Evolutionary conservation across 2,113 vertebrate species (phyloP), one percentile per base, ranked within the genome.

Genomic region (Tenrec ecaudatus): DNA sequence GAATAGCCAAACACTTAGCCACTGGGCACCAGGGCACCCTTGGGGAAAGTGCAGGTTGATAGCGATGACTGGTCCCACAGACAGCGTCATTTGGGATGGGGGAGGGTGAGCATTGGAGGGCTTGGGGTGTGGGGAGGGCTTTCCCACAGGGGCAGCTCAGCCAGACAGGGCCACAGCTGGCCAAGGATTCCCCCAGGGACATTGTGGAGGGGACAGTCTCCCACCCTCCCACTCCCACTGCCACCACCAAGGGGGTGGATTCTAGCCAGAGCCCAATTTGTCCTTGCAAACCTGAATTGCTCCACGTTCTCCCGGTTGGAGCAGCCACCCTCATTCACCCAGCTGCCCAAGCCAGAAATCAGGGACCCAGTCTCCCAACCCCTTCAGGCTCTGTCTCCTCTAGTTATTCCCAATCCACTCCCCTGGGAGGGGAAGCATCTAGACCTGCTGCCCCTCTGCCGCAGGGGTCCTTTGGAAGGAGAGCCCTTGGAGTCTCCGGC

Each of bases 221-320:
- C 66, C 66, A 68, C 66, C 31, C 27, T 10, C 60, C 36, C 29
- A 62, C 6, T 10, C 60, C 43, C 23, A 62, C 33, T 22, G 31
- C 29, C n/a, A 33, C 19, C 77, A 25, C n/a, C 64, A 64, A 69
- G 31, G 10, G 8, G 4, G 64, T 60, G 80, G n/a, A 64, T 6
- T 43, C 60, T 25, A 16, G 25, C 40, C 5, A 29, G 92, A 77
- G 76, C 20, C 11, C 1, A 69, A 53, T n/a, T 25, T 68, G 43
- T n/a, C 89, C 33, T 76, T 77, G 75, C 47, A 92, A 82, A 94
- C 71, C 53, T 79, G 40, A 29, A 85, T 76, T 90, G 66, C 16
- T 73, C 66, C 9, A 36, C 19, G n/a, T 78, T 33, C 22, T 73
- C 81, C 29, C 7, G n/a, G 29, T 43, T 85, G 22, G 8, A 69